A percentile compares a stretch with the other conserved stretches of the same genome.
phyloP scores from a whole-genome alignment of 2,113 vertebrate genomes.

The Lutjanus erythropterus region DNA sequence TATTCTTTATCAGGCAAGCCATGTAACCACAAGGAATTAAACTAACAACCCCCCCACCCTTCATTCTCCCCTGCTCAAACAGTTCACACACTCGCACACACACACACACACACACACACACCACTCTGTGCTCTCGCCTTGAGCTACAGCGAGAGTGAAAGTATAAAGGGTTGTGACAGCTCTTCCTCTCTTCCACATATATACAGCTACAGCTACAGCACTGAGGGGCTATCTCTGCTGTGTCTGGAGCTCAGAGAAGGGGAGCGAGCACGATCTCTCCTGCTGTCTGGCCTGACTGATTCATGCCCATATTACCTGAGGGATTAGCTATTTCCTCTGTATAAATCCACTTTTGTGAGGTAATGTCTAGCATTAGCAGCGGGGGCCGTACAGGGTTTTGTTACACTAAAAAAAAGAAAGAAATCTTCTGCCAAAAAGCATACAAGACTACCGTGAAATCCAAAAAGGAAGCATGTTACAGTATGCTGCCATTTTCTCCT shows the following conservation, averaged over 20 bases:
- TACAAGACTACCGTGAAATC: constrained; percentile 61
- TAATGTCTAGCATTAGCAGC: constrained; percentile 79
- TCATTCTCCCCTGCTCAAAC: constrained; percentile 3
- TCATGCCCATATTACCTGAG: constrained; percentile 78
- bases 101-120: constrained; percentile 22
- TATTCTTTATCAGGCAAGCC: not conserved
- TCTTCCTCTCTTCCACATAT: constrained; percentile 40
- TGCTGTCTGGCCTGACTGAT: constrained; percentile 70
- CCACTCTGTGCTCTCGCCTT: constrained; percentile 20
- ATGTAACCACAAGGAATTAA: constrained; percentile 31
- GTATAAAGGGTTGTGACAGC: constrained; percentile 63
- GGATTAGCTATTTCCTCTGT: constrained; percentile 78
- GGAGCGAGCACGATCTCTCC: constrained; percentile 50
- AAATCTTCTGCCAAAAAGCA: constrained; percentile 60
- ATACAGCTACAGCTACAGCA: constrained; percentile 26
- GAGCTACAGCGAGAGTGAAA: constrained; percentile 42
- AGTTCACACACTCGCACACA: constrained; percentile 1
- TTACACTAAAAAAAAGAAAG: constrained; percentile 46
- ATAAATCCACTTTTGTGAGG: constrained; percentile 79
- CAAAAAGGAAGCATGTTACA: constrained; percentile 51
- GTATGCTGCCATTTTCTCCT: constrained; percentile 39
- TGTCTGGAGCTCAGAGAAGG: constrained; percentile 43
- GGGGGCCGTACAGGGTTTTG: constrained; percentile 43
- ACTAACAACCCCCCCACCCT: constrained; percentile 6
- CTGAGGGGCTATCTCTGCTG: constrained; percentile 36